phyloP scores from a whole-genome alignment of 2,113 vertebrate species.

The Larimichthys crocea region DNA sequence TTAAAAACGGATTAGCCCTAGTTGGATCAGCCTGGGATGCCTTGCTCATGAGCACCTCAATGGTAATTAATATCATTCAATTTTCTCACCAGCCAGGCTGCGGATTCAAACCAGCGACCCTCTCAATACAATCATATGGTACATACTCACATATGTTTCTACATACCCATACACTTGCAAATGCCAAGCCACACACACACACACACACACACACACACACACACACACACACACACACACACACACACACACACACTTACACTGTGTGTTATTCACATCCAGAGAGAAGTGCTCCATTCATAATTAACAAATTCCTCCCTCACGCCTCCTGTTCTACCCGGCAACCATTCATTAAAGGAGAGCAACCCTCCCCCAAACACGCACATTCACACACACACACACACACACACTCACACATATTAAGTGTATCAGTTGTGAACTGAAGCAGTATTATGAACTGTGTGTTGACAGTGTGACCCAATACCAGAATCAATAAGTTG shows the following conservation, averaged over 20 bases:
- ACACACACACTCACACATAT: conserved; percentile 33
- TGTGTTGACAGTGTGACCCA: conserved; percentile 7
- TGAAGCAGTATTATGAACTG: conserved; percentile 31
- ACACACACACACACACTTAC: conserved; percentile 27
- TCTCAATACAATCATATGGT: not conserved
- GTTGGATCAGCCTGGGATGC: not conserved
- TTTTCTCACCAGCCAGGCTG: not conserved
- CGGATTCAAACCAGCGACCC: conserved; percentile 24
- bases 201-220: conserved; percentile 27
- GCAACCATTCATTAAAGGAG: conserved; percentile 84
- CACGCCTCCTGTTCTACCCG: conserved; percentile 81
- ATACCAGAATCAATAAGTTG: conserved; percentile 36
- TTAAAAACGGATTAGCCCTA: not conserved
- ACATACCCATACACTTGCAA: conserved; percentile 22
- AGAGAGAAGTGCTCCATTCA: conserved; percentile 81
- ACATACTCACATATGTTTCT: conserved; percentile 14
- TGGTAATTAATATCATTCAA: not conserved
- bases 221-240: conserved; percentile 38
- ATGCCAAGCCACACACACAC: conserved; percentile 22
- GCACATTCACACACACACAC: conserved; percentile 26
- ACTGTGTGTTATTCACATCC: conserved; percentile 58
- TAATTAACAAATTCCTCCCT: conserved; percentile 86
- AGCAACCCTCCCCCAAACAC: conserved; percentile 44
- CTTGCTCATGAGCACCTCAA: conserved; percentile 19
- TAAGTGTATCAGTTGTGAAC: conserved; percentile 23